Percentiles rank a stretch among this genome's conserved stretches.
Evolutionary conservation across 2,888 invertebrate species (phyloP).

Genomic region (Aleiodes alternator): DNA sequence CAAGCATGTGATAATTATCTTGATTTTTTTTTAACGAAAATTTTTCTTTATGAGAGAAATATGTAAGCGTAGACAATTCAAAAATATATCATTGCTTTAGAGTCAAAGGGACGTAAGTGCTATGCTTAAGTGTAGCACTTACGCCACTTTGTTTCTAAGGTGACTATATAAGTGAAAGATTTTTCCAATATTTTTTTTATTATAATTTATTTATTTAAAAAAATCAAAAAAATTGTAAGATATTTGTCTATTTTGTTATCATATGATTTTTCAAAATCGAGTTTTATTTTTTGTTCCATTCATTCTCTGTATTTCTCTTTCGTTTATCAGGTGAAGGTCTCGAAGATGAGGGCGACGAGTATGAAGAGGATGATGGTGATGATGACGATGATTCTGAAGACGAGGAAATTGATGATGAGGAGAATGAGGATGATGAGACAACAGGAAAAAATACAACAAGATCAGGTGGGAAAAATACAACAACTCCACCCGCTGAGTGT

Average conservation of each 20-base stretch:
- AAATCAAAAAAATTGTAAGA: too few relatives aligned
- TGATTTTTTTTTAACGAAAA: too few relatives aligned
- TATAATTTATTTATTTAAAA: background rate
- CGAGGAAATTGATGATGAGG: conserved; percentile 68
- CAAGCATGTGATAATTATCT: too few relatives aligned
- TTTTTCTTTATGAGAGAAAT: too few relatives aligned
- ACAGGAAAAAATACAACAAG: conserved; percentile 77
- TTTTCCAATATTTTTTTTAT: background rate
- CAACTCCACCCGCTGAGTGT: conserved; percentile 80
- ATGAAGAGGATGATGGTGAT: conserved; percentile 79
- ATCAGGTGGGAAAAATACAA: conserved; percentile 73
- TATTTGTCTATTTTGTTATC: too few relatives aligned
- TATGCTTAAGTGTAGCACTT: too few relatives aligned
- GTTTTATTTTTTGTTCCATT: background rate
- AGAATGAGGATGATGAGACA: conserved; percentile 78
- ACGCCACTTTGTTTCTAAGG: too few relatives aligned
- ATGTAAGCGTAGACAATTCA: too few relatives aligned
- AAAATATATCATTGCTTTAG: too few relatives aligned
- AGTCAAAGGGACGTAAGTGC: too few relatives aligned
- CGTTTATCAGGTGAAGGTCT: conserved; percentile 76
- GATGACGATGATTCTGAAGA: conserved; percentile 68
- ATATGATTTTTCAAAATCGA: background rate
- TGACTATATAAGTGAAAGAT: too few relatives aligned
- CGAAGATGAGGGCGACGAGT: conserved; percentile 87
- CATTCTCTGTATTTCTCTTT: background rate